A percentile compares a stretch with the other conserved stretches of the same genome.
phyloP scores from a whole-genome alignment of 2,888 invertebrate genomes.

The Xanthia icteritia region DNA sequence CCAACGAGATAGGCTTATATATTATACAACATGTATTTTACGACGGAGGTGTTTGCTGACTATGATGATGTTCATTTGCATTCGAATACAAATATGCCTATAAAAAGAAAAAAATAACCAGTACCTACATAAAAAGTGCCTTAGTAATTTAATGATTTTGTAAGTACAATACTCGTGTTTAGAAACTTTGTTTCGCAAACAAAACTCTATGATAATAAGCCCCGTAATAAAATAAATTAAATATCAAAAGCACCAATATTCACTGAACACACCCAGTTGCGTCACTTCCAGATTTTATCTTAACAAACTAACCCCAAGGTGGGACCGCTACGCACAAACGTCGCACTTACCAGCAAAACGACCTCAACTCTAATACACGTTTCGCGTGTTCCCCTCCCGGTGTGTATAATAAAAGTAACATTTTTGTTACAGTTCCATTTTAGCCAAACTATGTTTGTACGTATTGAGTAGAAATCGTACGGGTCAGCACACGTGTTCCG shows the following conservation, averaged over 20 bases:
- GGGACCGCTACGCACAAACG: constrained; percentile 71
- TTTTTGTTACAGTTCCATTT: constrained; percentile 75
- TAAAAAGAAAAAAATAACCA: neutral
- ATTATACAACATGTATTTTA: constrained; percentile 56
- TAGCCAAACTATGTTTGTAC: constrained; percentile 72
- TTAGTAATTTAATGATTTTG: neutral
- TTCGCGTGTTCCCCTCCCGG: constrained; percentile 76
- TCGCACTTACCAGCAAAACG: constrained; percentile 69
- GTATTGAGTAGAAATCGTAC: constrained; percentile 70
- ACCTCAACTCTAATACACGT: constrained; percentile 78
- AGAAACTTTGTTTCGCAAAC: constrained; percentile 3
- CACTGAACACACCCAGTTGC: constrained; percentile 54
- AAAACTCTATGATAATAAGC: constrained; percentile 19
- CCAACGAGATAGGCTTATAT: constrained; percentile 76
- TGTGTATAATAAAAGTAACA: constrained; percentile 75
- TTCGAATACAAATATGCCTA: constrained; percentile 14
- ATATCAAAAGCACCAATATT: constrained; percentile 55
- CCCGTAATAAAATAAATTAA: constrained; percentile 46
- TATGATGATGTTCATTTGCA: constrained; percentile 29
- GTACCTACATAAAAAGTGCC: neutral
- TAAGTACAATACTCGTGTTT: neutral
- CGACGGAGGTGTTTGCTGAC: constrained; percentile 57
- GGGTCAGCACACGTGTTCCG: constrained; percentile 83
- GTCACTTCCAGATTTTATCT: constrained; percentile 69
- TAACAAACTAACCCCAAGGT: constrained; percentile 71